Conservation (phyloP, 2,113 vertebrate species). For the Mobula hypostoma region DNA sequence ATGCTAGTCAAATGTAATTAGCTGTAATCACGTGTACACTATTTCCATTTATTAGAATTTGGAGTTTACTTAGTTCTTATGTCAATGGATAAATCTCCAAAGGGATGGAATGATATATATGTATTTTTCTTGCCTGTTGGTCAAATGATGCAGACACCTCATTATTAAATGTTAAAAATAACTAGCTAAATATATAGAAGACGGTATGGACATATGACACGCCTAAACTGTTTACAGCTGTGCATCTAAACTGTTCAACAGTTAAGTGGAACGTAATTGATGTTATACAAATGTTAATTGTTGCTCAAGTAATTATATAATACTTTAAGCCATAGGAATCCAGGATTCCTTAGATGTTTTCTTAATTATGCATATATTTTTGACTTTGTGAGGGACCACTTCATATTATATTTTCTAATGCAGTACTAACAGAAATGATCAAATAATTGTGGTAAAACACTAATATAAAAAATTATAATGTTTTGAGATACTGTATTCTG, state of each 20-base stretch:
- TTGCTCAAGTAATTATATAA: not conserved
- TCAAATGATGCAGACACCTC: not conserved
- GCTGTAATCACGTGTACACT: not conserved
- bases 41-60: not conserved
- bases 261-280: not conserved
- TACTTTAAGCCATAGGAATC: not conserved
- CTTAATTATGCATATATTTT: not conserved
- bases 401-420: no score
- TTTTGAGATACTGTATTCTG: no score
- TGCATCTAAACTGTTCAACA: not conserved
- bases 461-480: no score
- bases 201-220: not conserved
- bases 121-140: not conserved
- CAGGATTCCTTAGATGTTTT: not conserved
- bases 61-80: not conserved
- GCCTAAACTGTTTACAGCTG: not conserved
- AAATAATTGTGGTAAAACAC: no score
- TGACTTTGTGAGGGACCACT: no score
- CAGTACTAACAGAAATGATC: no score
- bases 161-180: not conserved
- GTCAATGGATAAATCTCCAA: not conserved
- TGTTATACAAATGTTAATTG: constrained; percentile 3
- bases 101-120: not conserved
- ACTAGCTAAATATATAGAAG: not conserved
- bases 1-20: not conserved